These are phyloP conservation scores for Tragulus kanchil DNA, from an alignment of 2,113 vertebrate genomes.

Conservation along the genomic window DNA sequence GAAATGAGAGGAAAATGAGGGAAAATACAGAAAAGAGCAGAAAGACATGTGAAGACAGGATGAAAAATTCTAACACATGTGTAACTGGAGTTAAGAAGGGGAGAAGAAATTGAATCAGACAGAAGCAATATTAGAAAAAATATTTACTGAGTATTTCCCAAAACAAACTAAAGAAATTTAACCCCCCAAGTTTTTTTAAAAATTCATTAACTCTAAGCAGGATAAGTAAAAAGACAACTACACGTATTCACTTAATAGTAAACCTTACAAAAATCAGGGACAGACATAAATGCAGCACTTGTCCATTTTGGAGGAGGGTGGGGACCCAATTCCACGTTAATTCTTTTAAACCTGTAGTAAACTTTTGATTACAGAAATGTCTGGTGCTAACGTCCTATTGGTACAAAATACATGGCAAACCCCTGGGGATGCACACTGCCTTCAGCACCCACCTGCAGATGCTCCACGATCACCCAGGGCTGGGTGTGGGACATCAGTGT, in stretches of 20 bases:
- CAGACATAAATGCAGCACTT: not conserved
- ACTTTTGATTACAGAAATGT: not conserved
- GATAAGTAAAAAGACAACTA: not conserved
- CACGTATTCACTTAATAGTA: not conserved
- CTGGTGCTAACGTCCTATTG: not conserved
- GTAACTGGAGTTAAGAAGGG: not conserved
- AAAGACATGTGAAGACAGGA: fast-evolving
- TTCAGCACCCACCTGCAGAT: not conserved
- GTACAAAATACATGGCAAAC: not conserved
- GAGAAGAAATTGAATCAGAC: not conserved
- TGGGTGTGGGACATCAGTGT: not conserved
- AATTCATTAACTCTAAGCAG: not conserved
- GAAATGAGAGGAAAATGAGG: no score
- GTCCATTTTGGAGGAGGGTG: no score
- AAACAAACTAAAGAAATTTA: not conserved
- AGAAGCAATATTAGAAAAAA: not conserved
- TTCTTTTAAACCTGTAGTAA: not conserved
- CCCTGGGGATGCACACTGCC: not conserved
- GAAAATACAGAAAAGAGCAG: not conserved
- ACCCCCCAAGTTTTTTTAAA: not conserved
- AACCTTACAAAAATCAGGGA: not conserved
- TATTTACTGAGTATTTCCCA: not conserved
- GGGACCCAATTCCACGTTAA: not conserved
- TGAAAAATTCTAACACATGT: not conserved
- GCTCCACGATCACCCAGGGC: not conserved